phyloP scores from a whole-genome alignment of 92 coral and sea anemone genomes.

The Chrysogorgia sp. region DNA sequence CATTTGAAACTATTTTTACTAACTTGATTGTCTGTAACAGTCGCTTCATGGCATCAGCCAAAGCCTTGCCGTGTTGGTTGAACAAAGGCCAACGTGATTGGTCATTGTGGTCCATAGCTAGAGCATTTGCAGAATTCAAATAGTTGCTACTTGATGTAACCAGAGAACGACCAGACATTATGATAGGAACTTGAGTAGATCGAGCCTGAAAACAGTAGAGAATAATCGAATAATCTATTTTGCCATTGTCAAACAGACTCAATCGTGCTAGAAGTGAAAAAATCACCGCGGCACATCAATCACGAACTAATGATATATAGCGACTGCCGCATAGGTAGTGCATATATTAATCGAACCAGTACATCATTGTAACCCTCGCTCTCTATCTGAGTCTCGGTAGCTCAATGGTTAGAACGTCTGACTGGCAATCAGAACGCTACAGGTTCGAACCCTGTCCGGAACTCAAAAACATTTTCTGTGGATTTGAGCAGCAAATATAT shows the following conservation, averaged over 20 bases:
- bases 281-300: too few relatives aligned
- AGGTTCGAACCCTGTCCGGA: too few relatives aligned
- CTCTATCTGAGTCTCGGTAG: too few relatives aligned
- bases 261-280: not conserved
- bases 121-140: slow-evolving; percentile 83
- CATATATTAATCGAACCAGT: too few relatives aligned
- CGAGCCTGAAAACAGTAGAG: slow-evolving; percentile 70
- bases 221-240: not conserved
- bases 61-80: slow-evolving; percentile 89
- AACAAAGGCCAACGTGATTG: slow-evolving; percentile 79
- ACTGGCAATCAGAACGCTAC: too few relatives aligned
- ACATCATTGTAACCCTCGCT: too few relatives aligned
- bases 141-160: slow-evolving; percentile 91
- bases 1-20: slow-evolving; percentile 20
- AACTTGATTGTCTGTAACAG: slow-evolving; percentile 93
- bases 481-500: too few relatives aligned
- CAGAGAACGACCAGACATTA: slow-evolving; percentile 96
- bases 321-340: too few relatives aligned
- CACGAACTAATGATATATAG: too few relatives aligned
- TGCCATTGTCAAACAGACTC: not conserved
- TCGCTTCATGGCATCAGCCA: slow-evolving; percentile 96
- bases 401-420: too few relatives aligned
- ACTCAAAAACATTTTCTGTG: too few relatives aligned
- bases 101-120: slow-evolving; percentile 85
- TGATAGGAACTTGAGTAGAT: slow-evolving; percentile 96